Base-by-base conservation (phyloP, 1,140 invertebrate genomes). In the Nymphalis io region DNA sequence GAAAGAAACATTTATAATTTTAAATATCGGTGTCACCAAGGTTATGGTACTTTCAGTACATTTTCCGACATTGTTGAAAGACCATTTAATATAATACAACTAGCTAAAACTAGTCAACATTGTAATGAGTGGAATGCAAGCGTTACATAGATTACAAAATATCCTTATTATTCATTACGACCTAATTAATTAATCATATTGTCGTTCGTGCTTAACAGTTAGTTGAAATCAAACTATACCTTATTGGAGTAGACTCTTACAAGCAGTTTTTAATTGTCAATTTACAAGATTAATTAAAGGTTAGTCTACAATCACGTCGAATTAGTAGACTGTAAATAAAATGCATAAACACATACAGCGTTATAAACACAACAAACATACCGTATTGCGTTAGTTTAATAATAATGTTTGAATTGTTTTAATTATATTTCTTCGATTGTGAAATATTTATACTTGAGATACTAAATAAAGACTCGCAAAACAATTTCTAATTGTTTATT, bases 1-100 rank as follows among this genome's bases (percentile, higher is more conserved):
- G 72, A 60, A 63, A 51, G 60, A 60, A 73, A 3, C 27, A 64
- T 68, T 68, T 68, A 55, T 67, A 18, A 66, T 51, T 73, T 16
- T 46, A 74, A 71, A 66, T 70, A 76, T 8, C 27, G 4, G 1
- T 63, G 57, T 57, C 66, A 68, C 23, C 68, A 76, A 76, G 75
- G 75, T 40, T 74, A 53, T 62, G 57, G 59, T 60, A 68, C 67
- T 73, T 76, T 76, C 61, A 40, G 46, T 60, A 65, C 71, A 73
- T 70, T 73, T 61, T 76, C 68, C 74, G 65, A 57, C 72, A 76
- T 76, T 74, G 72, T 40, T 68, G 51, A 59, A 40, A 60, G 53
- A 64, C 59, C 48, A 64, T 53, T 53, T 64, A 53, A 38, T 15
- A 51, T 42, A 44, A n/a, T 44, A 53, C 48, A 18, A n/a, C 11